Evolutionary conservation across 2,888 invertebrate species (phyloP), one percentile per base, ranked within the genome.

Genomic region (Tinea pellionella): DNA sequence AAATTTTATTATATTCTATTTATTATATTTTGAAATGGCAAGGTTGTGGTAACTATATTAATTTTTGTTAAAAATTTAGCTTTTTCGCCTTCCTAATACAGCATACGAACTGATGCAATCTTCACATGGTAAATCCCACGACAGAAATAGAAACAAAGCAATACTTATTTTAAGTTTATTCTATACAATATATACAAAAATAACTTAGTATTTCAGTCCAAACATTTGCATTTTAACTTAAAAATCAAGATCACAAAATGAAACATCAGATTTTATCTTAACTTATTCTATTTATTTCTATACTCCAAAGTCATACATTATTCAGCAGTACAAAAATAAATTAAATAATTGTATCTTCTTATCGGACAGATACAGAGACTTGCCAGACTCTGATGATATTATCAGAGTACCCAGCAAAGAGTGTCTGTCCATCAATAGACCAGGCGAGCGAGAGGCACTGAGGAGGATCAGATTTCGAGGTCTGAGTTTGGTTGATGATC

Each of bases 391-490:
- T 91, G 81, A 99, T 99, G 66, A 93, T 93, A 83, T 97, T 97
- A 89, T 99, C 99, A 16, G 98, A 97, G 88, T 99, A 99, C 62
- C 99, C 98, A 76, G 98, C 98, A 77, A 98, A 99, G 70, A 99
- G 89, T 56, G 99, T 99, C 85, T 99, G 98, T 65, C 99, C 99
- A 78, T 99, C 99, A 59, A 97, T 96, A 62, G 99, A 99, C 99
- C 99, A 99, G 18, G 99, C 98, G 72, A 99, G 89, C 4, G 97
- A 99, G 67, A 97, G 90, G 86, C 99, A 99, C 80, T 97, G 96
- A 55, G 99, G 98, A 67, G 96, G 96, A 73, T 96, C 96, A 59
- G 95, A 92, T 85, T 97, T 97, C 61, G 92, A 89, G 19, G 89
- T 89, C 72, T 92, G 90, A n/a, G 89, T 88, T 72, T 88, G 89